Evolutionary conservation across 2,113 vertebrate species (phyloP).

Genomic region (Neotoma lepida): DNA sequence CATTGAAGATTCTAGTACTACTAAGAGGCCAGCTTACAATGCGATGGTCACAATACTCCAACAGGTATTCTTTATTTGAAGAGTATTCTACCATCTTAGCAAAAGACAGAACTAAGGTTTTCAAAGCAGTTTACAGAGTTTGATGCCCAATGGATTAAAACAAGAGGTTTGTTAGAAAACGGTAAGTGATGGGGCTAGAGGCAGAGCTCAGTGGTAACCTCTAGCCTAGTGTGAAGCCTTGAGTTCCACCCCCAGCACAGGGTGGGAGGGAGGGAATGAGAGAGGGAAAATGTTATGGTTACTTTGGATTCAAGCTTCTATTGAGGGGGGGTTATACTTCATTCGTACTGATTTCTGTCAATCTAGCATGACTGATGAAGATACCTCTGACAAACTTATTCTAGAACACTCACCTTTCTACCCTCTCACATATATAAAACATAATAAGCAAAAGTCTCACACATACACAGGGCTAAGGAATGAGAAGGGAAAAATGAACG

Average conservation of each 20-base stretch:
- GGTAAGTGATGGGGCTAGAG: not conserved
- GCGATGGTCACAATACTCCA: conserved; percentile 60
- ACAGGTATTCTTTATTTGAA: conserved; percentile 35
- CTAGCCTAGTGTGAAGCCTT: not conserved
- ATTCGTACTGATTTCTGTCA: not conserved
- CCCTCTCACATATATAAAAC: not conserved
- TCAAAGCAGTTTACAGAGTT: not conserved
- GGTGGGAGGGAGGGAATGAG: not conserved
- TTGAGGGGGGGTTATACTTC: not conserved
- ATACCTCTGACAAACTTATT: not conserved
- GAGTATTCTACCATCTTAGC: conserved; percentile 17
- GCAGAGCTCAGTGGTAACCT: not conserved
- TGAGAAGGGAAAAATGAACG: not conserved
- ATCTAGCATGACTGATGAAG: not conserved
- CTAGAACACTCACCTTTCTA: not conserved
- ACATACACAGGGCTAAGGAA: not conserved
- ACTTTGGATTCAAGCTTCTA: not conserved
- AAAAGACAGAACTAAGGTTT: not conserved
- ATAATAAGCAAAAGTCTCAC: not conserved
- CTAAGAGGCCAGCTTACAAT: conserved; percentile 60
- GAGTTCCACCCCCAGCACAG: not conserved
- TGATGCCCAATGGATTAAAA: not conserved
- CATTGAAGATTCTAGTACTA: conserved; percentile 73
- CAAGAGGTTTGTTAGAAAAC: not conserved
- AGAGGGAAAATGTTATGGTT: not conserved